Evolutionary conservation across 2,113 vertebrate genomes (phyloP).

Genomic region (Crotalus tigris): DNA sequence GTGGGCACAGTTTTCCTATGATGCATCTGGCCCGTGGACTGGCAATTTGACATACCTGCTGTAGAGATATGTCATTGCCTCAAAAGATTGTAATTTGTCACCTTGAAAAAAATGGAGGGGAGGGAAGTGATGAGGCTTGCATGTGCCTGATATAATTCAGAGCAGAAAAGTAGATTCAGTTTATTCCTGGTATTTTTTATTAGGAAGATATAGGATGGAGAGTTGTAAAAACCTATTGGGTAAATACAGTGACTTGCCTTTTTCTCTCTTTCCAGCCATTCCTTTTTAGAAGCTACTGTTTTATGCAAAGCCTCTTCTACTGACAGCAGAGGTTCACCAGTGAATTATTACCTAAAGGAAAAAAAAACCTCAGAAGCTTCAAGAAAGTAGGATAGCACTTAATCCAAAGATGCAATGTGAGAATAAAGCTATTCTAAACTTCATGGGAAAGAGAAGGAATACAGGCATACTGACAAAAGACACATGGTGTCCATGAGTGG

Average conservation of each 20-base stretch:
- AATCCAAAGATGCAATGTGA: slow-evolving; percentile 28
- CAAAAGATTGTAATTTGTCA: not conserved
- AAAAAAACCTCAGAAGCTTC: slow-evolving; percentile 47
- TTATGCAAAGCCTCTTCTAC: slow-evolving; percentile 43
- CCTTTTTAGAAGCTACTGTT: slow-evolving; percentile 26
- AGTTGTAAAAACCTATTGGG: slow-evolving; percentile 5
- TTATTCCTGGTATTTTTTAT: slow-evolving; percentile 20
- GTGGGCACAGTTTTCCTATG: too few species aligned
- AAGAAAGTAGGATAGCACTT: slow-evolving; percentile 46
- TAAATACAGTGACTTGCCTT: slow-evolving; percentile 19
- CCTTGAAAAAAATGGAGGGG: slow-evolving; percentile 16
- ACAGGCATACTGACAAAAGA: not conserved
- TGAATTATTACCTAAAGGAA: slow-evolving; percentile 52
- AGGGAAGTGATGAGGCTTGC: not conserved
- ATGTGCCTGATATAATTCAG: not conserved
- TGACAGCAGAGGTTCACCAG: slow-evolving; percentile 47
- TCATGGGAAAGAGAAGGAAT: not conserved
- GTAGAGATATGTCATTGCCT: not conserved
- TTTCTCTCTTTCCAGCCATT: not conserved
- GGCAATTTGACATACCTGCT: not conserved
- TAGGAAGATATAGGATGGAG: not conserved
- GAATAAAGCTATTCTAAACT: slow-evolving; percentile 38
- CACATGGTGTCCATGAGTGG: not conserved
- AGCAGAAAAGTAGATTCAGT: not conserved
- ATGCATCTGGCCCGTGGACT: too few species aligned